Evolutionary conservation across 2,113 vertebrate genomes (phyloP), one percentile per base, ranked within the genome.

Genomic region (Craseonycteris thonglongyai): DNA sequence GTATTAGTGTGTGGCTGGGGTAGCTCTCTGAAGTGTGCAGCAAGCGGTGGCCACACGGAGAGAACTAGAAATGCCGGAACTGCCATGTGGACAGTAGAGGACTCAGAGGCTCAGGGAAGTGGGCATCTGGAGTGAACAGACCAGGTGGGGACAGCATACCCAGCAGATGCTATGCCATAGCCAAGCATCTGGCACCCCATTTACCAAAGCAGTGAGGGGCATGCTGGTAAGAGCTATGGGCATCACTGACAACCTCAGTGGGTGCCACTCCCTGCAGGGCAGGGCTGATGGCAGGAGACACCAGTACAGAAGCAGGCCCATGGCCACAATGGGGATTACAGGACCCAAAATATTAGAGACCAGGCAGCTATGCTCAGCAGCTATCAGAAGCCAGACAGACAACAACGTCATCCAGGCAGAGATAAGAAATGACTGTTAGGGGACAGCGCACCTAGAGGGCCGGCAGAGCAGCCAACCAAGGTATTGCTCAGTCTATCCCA

Each of bases 1-100:
- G 33, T 59, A 13, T 89, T 30, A 42, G 28, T 1, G 0, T 24
- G 21, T n/a, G 78, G 56, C 24, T 61, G 35, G 13, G 15, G 22
- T 56, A n/a, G 76, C 58, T 83, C 22, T 45, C 26, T 5, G 54
- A 42, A 38, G 28, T 33, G 8, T 8, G 6, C 14, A 71, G n/a
- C 16, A 63, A 54, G 51, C 0, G 0, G 59, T 7, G 1, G 45
- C 42, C 78, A 56, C 6, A 51, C 18, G 2, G 3, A 35, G 9
- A 30, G 54, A 85, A 40, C 14, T 0, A 38, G 38, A 49, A 69
- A 74, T 33, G 15, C 28, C 33, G 38, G 54, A 88, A 42, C 28
- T 16, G 3, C 10, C 28, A 38, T 4, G n/a, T 1, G 26, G 45
- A 68, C 6, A 8, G 5, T 24, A 33, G 22, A 54, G 22, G 38